phyloP scores from a whole-genome alignment of 2,888 invertebrate genomes.

The Epinotia nisella region DNA sequence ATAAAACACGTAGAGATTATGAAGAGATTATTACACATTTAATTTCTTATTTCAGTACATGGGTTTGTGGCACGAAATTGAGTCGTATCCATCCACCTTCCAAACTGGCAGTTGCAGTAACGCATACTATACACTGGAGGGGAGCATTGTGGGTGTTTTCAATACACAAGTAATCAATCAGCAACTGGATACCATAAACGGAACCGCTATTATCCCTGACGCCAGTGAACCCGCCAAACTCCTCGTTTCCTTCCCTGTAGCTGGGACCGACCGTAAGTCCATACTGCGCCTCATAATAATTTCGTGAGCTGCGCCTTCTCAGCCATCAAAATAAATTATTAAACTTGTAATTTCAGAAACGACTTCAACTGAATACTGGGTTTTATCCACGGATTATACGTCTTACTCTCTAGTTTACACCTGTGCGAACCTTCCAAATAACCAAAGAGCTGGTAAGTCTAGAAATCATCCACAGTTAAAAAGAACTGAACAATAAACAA shows the following conservation, averaged over 20 bases:
- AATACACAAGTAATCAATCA: slow-evolving; percentile 60
- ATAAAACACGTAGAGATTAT: too few species aligned
- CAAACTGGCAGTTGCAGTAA: slow-evolving; percentile 39
- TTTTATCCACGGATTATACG: slow-evolving; percentile 27
- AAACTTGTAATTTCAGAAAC: slow-evolving; percentile 25
- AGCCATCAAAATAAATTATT: not conserved
- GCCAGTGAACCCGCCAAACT: slow-evolving; percentile 67
- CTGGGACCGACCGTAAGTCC: slow-evolving; percentile 27
- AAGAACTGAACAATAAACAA: not conserved
- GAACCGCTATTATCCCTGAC: slow-evolving; percentile 66
- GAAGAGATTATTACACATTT: not conserved
- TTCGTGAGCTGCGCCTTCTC: not conserved
- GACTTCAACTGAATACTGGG: slow-evolving; percentile 17
- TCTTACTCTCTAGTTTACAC: slow-evolving; percentile 26
- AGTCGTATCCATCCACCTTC: slow-evolving; percentile 37
- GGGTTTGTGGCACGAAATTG: slow-evolving; percentile 45
- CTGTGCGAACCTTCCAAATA: slow-evolving; percentile 16
- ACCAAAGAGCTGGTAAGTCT: slow-evolving; percentile 13
- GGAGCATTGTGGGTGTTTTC: slow-evolving; percentile 24
- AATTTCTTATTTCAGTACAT: slow-evolving; percentile 39
- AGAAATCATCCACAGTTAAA: not conserved
- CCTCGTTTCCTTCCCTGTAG: slow-evolving; percentile 74
- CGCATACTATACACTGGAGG: slow-evolving; percentile 32
- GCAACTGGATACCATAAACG: slow-evolving; percentile 72
- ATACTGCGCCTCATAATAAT: not conserved